phyloP scores from a whole-genome alignment of 2,888 invertebrate species.

The Cheilosia variabilis region DNA sequence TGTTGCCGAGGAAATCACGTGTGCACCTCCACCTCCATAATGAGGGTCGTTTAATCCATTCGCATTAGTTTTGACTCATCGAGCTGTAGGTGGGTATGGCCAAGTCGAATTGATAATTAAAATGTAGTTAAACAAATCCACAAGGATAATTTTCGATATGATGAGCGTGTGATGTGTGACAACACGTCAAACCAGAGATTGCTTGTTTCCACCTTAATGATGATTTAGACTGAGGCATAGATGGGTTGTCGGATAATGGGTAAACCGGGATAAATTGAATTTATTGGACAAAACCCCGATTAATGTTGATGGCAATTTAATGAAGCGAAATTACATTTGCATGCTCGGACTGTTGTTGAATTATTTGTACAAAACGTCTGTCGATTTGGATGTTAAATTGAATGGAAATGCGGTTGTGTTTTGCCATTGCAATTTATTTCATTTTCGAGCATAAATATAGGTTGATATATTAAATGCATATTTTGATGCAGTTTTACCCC shows the following conservation, averaged over 20 bases:
- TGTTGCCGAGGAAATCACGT: neutral
- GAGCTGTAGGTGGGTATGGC: neutral
- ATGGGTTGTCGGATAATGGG: constrained; percentile 25
- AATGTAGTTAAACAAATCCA: constrained; percentile 40
- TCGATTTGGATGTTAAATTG: constrained; percentile 48
- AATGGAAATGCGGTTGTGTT: constrained; percentile 60
- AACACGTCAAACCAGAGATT: constrained; percentile 35
- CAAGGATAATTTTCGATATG: constrained; percentile 46
- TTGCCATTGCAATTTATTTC: neutral
- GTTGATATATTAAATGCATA: too few species aligned
- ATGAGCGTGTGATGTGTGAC: constrained; percentile 37
- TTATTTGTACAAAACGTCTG: constrained; percentile 7
- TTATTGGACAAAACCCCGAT: constrained; percentile 53
- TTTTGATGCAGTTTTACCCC: too few species aligned
- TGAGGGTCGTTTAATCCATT: constrained; percentile 6
- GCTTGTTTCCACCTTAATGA: constrained; percentile 50
- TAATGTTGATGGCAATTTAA: constrained; percentile 69
- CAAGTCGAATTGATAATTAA: constrained; percentile 47
- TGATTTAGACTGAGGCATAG: constrained; percentile 33
- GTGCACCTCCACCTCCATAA: neutral
- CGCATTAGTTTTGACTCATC: constrained; percentile 18
- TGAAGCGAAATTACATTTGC: constrained; percentile 62
- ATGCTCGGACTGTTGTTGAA: constrained; percentile 23
- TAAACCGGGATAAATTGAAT: constrained; percentile 58
- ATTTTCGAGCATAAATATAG: too few species aligned